Conservation (phyloP, 2,888 invertebrate species). For the Agrypnus murinus region DNA sequence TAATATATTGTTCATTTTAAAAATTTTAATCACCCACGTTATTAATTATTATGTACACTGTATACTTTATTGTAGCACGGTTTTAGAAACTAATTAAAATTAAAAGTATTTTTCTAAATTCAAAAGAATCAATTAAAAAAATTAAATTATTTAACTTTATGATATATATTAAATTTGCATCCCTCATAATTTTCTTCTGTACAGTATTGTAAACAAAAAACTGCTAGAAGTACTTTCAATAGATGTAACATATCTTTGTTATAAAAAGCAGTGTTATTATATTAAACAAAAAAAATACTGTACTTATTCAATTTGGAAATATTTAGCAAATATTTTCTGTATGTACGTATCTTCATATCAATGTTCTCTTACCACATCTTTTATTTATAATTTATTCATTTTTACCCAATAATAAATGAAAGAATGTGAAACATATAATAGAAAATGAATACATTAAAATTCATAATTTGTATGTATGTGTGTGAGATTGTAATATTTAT, state of each 20-base stretch:
- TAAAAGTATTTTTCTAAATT: slow-evolving; percentile 46
- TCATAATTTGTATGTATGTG: slow-evolving; percentile 47
- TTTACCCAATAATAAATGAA: slow-evolving; percentile 33
- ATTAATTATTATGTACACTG: slow-evolving; percentile 34
- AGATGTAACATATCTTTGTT: slow-evolving; percentile 68
- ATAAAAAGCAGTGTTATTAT: slow-evolving; percentile 46
- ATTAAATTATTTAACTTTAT: neutral
- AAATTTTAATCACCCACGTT: slow-evolving; percentile 36
- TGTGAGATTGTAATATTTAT: slow-evolving; percentile 59
- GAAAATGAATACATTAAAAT: slow-evolving; percentile 4
- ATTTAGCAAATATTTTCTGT: slow-evolving; percentile 45
- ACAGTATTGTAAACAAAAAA: slow-evolving; percentile 25
- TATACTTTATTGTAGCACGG: slow-evolving; percentile 47
- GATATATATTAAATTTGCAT: neutral
- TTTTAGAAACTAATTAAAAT: slow-evolving; percentile 47
- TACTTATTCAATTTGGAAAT: slow-evolving; percentile 39
- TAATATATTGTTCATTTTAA: slow-evolving; percentile 40
- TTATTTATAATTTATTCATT: slow-evolving; percentile 36
- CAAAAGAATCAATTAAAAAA: neutral
- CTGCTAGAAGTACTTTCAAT: slow-evolving; percentile 59
- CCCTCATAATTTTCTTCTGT: slow-evolving; percentile 38
- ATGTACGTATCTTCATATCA: slow-evolving; percentile 50
- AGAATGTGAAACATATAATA: slow-evolving; percentile 36
- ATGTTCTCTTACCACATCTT: slow-evolving; percentile 41
- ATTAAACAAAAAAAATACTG: slow-evolving; percentile 16